Base-by-base conservation (phyloP, 2,888 invertebrate species). In the Ganaspis brasiliensis region DNA sequence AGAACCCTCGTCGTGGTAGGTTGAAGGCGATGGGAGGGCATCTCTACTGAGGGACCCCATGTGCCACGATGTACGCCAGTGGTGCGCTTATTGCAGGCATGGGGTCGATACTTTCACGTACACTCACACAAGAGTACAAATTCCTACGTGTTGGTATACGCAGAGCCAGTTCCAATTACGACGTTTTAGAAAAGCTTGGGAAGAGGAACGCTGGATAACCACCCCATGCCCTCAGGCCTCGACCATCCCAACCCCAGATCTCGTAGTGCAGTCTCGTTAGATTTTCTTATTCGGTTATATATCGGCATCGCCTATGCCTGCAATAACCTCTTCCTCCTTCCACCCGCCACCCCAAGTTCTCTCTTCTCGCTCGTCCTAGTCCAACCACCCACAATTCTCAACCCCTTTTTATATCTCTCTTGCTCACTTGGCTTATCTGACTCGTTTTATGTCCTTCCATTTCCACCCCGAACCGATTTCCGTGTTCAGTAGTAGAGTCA, bases 101-200 rank as follows among this genome's bases (percentile, higher is more conserved):
- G n/a, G 49, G 71, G 71, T 71, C 71, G 71, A 71, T 71, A 71
- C 52, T 71, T 71, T 71, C 19, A 21, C 71, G 55, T 55, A 26
- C 71, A 49, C 45, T 56, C 35, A 72, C 21, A 63, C 61, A 21
- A 63, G 37, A 8, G 40, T 14, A 40, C 21, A 63, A 19, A 63
- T 40, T 37, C 63, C 63, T 40, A 40, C 2, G 63, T 63, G 63
- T 63, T 63, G 63, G 63, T 63, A 21, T 63, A 40, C 40, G 24
- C 21, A 63, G 80, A 83, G 83, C 79, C 78, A 81, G 80, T 79
- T 85, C 84, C 85, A 86, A 86, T 86, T 86, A 86, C 85, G 82
- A 83, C 82, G 82, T 84, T 86, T 84, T 63, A 82, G 83, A 82
- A 78, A 70, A 80, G 79, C 74, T 77, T 79, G 77, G 79, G 79